phyloP scores from a whole-genome alignment of 2,888 invertebrate species.

The Pollenia griseotomentosa region DNA sequence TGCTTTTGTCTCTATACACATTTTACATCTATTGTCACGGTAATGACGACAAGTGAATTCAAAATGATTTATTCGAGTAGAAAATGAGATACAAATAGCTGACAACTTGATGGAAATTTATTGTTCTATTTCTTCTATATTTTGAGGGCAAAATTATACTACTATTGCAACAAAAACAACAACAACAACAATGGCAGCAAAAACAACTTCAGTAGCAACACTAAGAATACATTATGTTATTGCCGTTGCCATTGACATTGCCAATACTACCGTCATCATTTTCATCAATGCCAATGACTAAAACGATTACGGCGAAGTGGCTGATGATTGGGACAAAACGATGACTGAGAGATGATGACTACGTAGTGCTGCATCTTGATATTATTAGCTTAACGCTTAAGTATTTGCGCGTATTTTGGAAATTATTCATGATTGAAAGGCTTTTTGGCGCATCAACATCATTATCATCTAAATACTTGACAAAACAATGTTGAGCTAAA shows the following conservation, averaged over 20 bases:
- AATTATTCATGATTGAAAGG: conserved; percentile 67
- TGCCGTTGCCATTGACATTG: conserved; percentile 73
- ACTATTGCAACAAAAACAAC: conserved; percentile 3
- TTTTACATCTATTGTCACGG: conserved; percentile 64
- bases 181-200: conserved; percentile 13
- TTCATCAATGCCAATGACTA: conserved; percentile 65
- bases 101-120: conserved; percentile 77
- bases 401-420: conserved; percentile 69
- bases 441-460: conserved; percentile 66
- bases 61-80: conserved; percentile 77
- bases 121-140: conserved; percentile 71
- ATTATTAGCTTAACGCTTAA: conserved; percentile 71
- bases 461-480: conserved; percentile 61
- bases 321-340: conserved; percentile 16
- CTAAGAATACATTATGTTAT: conserved; percentile 16
- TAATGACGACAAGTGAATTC: conserved; percentile 74
- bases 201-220: conserved; percentile 22
- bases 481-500: conserved; percentile 20
- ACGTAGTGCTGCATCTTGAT: conserved; percentile 69
- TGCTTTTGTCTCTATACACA: conserved; percentile 48
- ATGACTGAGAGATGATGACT: conserved; percentile 42
- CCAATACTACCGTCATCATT: conserved; percentile 70
- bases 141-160: conserved; percentile 57
- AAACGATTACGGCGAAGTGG: conserved; percentile 55
- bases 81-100: conserved; percentile 78